These are phyloP conservation scores for Neostethus bicornis DNA, from an alignment of 2,797 vertebrate species.

Conservation along the genomic window DNA sequence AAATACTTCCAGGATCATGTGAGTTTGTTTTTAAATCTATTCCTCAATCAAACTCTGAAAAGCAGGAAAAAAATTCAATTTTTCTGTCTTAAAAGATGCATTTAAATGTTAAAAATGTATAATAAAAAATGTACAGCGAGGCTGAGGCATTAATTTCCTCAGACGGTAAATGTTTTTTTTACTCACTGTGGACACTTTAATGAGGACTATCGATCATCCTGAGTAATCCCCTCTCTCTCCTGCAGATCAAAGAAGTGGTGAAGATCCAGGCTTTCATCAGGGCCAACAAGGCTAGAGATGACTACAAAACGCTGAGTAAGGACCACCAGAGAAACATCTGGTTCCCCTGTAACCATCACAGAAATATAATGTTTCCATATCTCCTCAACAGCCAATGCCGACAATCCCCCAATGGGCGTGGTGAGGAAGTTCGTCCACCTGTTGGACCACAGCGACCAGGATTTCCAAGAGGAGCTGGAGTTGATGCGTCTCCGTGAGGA, in stretches of 20 bases:
- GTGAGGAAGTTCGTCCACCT: constrained; percentile 97
- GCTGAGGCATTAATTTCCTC: constrained; percentile 3
- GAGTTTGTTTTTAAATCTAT: constrained; percentile 71
- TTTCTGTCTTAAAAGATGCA: constrained; percentile 3
- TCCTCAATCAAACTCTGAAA: background rate
- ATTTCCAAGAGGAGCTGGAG: constrained; percentile 97
- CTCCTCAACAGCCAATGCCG: constrained; percentile 84
- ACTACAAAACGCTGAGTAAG: constrained; percentile 99
- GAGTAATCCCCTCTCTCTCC: constrained; percentile 26
- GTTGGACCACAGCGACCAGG: constrained; percentile 97
- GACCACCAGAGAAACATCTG: too few relatives aligned
- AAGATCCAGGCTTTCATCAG: constrained; percentile 98
- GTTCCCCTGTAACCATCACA: background rate
- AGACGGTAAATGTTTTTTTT: constrained; percentile 34
- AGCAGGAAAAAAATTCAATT: too few relatives aligned
- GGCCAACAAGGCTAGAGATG: constrained; percentile 97
- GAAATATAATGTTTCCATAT: background rate
- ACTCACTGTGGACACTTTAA: constrained; percentile 26
- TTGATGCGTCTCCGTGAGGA: constrained; percentile 95
- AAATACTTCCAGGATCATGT: constrained; percentile 95
- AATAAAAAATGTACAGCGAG: constrained; percentile 42
- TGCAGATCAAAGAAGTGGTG: constrained; percentile 90
- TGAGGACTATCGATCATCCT: constrained; percentile 33
- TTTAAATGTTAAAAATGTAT: background rate
- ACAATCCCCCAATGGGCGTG: constrained; percentile 94